phyloP scores from a whole-genome alignment of 1,140 invertebrate genomes.

The Leptonema lineaticorne region DNA sequence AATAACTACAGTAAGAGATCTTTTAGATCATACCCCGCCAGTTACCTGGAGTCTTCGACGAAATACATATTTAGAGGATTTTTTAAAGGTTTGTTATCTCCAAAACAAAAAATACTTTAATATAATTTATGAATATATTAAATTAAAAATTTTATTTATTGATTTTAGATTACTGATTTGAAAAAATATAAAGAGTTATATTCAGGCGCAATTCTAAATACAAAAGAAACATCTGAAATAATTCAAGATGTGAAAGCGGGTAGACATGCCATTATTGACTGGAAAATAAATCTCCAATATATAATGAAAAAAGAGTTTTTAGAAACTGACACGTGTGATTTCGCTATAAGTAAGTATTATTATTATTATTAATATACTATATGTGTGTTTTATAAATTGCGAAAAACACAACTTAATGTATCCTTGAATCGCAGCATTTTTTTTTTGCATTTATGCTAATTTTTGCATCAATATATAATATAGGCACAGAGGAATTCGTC shows the following conservation, averaged over 20 bases:
- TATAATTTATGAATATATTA: not conserved
- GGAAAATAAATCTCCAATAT: slow-evolving; percentile 71
- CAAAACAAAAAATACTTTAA: not conserved
- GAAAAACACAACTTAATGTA: not conserved
- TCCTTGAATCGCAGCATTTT: not conserved
- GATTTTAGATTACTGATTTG: slow-evolving; percentile 55
- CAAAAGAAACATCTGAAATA: slow-evolving; percentile 51
- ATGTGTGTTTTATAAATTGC: too few species aligned
- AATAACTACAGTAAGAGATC: slow-evolving; percentile 71
- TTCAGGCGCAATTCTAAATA: slow-evolving; percentile 57
- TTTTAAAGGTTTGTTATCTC: slow-evolving; percentile 56
- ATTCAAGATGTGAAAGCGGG: slow-evolving; percentile 63
- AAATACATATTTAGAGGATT: slow-evolving; percentile 72
- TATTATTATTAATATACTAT: not conserved
- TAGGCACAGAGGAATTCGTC: slow-evolving; percentile 72
- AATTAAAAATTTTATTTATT: not conserved
- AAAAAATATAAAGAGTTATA: slow-evolving; percentile 57
- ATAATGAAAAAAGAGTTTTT: slow-evolving; percentile 67
- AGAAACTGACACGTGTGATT: slow-evolving; percentile 66
- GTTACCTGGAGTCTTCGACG: slow-evolving; percentile 75
- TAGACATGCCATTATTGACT: slow-evolving; percentile 76
- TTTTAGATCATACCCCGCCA: slow-evolving; percentile 62
- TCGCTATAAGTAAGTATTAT: slow-evolving; percentile 61
- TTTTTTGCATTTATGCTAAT: slow-evolving; percentile 37
- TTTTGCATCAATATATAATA: not conserved